Conservation (phyloP, 2,113 vertebrate species). For the Lepidothrix coronata region DNA sequence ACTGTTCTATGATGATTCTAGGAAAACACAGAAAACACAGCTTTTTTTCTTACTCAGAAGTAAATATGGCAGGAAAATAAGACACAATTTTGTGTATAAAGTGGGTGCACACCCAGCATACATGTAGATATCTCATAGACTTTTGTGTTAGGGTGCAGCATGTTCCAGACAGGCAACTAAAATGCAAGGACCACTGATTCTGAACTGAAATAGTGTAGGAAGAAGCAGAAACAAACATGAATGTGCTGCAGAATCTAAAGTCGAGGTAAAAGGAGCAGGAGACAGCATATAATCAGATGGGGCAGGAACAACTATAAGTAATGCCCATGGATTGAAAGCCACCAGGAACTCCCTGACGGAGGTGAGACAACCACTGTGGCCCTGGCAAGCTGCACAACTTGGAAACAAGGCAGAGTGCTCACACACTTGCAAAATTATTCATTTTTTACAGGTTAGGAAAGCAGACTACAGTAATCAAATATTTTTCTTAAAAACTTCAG, state of each 20-base stretch:
- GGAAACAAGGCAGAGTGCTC: background rate
- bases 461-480: background rate
- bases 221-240: background rate
- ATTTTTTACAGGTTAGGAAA: background rate
- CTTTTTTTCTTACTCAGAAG: background rate
- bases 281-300: background rate
- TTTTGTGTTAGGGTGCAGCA: rapidly evolving
- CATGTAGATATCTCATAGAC: rapidly evolving
- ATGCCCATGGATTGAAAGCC: background rate
- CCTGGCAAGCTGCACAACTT: background rate
- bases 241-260: background rate
- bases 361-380: background rate
- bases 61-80: background rate
- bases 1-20: background rate
- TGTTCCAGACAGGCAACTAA: background rate
- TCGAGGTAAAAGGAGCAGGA: background rate
- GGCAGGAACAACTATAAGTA: background rate
- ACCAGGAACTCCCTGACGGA: background rate
- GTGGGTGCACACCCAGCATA: background rate
- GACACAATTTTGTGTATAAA: background rate
- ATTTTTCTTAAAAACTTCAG: background rate
- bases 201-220: rapidly evolving
- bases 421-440: background rate
- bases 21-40: background rate
- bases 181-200: background rate